A percentile compares a stretch with the other conserved stretches of the same genome.
Evolutionary conservation across 2,797 vertebrate species (phyloP).

Genomic region (Cichlasoma orientale): DNA sequence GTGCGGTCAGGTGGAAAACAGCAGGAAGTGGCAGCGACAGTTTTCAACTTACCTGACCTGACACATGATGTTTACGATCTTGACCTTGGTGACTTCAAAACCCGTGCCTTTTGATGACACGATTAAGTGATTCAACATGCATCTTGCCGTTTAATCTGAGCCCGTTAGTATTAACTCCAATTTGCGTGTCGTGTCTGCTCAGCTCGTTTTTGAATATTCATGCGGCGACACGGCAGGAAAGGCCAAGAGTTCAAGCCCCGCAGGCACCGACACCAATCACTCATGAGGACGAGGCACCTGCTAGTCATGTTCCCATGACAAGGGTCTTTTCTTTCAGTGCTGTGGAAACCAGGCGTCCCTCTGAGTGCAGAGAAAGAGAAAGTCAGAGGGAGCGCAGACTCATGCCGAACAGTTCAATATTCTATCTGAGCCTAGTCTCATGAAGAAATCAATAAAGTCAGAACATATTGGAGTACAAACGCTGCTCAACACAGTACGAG

Average conservation of each 20-base stretch:
- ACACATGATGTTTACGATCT: neutral
- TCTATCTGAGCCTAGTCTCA: slow-evolving; percentile 38
- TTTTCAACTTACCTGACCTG: neutral
- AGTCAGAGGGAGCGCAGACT: slow-evolving; percentile 18
- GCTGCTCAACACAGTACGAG: slow-evolving; percentile 13
- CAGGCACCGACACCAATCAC: slow-evolving; percentile 53
- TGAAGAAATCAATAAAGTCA: slow-evolving; percentile 49
- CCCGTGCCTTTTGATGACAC: neutral
- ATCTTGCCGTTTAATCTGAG: slow-evolving; percentile 12
- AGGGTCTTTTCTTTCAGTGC: slow-evolving; percentile 72
- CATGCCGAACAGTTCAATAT: slow-evolving; percentile 43
- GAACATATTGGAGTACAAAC: slow-evolving; percentile 33
- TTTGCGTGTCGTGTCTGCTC: neutral
- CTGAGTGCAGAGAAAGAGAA: slow-evolving; percentile 24
- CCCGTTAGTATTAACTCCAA: slow-evolving; percentile 14
- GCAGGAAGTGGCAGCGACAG: neutral
- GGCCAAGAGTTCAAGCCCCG: slow-evolving; percentile 44
- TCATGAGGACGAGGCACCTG: slow-evolving; percentile 62
- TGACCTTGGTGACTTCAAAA: slow-evolving; percentile 2
- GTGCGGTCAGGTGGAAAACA: slow-evolving; percentile 6
- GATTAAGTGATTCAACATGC: neutral
- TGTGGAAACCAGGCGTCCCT: slow-evolving; percentile 62
- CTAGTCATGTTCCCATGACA: slow-evolving; percentile 80
- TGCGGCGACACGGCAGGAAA: slow-evolving; percentile 27
- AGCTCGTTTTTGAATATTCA: slow-evolving; percentile 6